Base-by-base conservation (phyloP, 2,888 invertebrate species). In the Bursaphelenchus okinawaensis region DNA sequence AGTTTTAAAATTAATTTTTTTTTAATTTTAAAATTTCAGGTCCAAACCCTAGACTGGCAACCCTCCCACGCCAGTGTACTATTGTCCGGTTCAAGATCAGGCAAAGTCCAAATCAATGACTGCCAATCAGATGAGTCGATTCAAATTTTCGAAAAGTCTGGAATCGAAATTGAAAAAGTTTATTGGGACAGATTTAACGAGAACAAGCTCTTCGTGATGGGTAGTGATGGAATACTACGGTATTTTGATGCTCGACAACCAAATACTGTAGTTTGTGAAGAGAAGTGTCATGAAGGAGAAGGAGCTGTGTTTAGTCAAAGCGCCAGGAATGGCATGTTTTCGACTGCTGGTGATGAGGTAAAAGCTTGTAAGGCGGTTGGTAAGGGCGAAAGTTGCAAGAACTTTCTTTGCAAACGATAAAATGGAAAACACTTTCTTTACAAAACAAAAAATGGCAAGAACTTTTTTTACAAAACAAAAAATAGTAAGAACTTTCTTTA, bases 41-140 rank as follows among this genome's bases (percentile, higher is more conserved):
- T 93, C 0, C 92, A 93, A 82, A 87, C 90, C 0, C 80, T 93
- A 6, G 86, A 88, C 70, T 94, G 92, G 88, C 92, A 92, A 85
- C 89, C 89, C 6, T 85, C 87, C 29, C 92, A 93, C 83, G 87
- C 90, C 0, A 90, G 92, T 82, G 89, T 89, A 50, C 84, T 96
- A 29, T 85, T 93, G 6, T 88, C 90, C 9, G 94, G 94, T 28
- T 86, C 87, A 84, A 40, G 75, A 70, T 16, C 68, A 65, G 66
- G 69, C 16, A 52, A 50, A 22, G 66, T 67, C 23, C 52, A 51
- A 24, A 22, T 75, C 12, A 56, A 69, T 22, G 77, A 77, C 54
- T 75, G 77, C 56, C 68, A 75, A 4, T 70, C 61, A 27, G 26
- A 67, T 51, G 24, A 60, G 12, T 50, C 70, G 0, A 68, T 71